Evolutionary conservation across 1,140 invertebrate species (phyloP), one percentile per base, ranked within the genome.

Genomic region (Arion vulgaris): DNA sequence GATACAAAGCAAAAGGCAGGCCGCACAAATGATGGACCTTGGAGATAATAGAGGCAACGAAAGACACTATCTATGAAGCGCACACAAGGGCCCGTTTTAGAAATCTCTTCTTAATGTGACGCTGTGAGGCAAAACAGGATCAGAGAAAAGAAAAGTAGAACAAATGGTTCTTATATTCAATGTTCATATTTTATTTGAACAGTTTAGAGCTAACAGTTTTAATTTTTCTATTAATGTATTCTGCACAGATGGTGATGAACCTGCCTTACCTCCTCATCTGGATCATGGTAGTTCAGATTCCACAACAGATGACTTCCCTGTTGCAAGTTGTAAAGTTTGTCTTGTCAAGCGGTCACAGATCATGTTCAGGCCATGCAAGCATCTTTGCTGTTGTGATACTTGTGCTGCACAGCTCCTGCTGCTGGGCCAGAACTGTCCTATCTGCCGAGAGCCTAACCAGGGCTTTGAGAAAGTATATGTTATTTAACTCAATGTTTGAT

Each of bases 241-340:
- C 26, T 71, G 15, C 68, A 71, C 39, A 74, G 72, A 74, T 74
- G 72, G 32, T 74, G 73, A 51, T 53, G 49, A 75, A 28, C 11
- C 15, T 53, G 32, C 39, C 9, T 75, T 49, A 28, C 41, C 41
- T 0, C 36, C 45, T 26, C 32, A 75, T 41, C 4, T 45, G 34
- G 72, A 74, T 45, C 36, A 74, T 1, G 36, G 51, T 23, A 41
- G 51, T 34, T 17, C 49, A 17, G 78, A 62, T 13, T 80, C 53
- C 39, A 34, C 62, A 19, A 13, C 71, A 49, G 72, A 80, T 9
- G 62, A 81, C 23, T 75, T 68, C 28, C 68, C 72, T 66, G 80
- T 86, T 15, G 49, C 76, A 11, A 80, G 80, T 36, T 86, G 85
- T 45, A 84, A 84, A 53, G 85, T 86, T 11, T 86, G 85, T 78